Evolutionary conservation across 1,140 invertebrate species (phyloP).

Genomic region (Trialeurodes vaporariorum): DNA sequence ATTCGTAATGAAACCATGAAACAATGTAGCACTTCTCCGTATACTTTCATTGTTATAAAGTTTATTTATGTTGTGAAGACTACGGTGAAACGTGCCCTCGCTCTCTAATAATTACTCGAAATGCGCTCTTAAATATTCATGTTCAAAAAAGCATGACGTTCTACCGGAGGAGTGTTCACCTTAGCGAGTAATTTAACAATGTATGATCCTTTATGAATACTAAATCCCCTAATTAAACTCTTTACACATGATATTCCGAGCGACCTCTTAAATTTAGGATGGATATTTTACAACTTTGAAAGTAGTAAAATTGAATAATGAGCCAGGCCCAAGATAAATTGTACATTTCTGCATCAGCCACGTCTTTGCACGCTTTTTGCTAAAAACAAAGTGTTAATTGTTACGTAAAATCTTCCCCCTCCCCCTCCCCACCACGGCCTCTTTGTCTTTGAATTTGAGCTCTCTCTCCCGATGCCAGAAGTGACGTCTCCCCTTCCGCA

Average conservation of each 20-base stretch:
- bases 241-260: background rate
- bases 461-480: background rate
- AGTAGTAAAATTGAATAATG: background rate
- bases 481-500: background rate
- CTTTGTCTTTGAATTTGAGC: background rate
- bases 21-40: background rate
- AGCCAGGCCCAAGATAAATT: background rate
- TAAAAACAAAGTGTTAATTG: background rate
- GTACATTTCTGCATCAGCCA: background rate
- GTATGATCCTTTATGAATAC: background rate
- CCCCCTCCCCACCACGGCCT: no score
- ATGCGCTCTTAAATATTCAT: background rate
- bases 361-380: background rate
- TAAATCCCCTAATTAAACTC: background rate
- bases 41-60: constrained; percentile 1
- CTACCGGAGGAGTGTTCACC: background rate
- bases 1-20: background rate
- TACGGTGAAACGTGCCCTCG: background rate
- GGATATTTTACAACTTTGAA: background rate
- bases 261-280: background rate
- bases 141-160: background rate
- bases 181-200: background rate
- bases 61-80: background rate
- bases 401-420: background rate
- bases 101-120: background rate